phyloP scores from a whole-genome alignment of 2,888 invertebrate genomes.

The Ypsolopha sequella region DNA sequence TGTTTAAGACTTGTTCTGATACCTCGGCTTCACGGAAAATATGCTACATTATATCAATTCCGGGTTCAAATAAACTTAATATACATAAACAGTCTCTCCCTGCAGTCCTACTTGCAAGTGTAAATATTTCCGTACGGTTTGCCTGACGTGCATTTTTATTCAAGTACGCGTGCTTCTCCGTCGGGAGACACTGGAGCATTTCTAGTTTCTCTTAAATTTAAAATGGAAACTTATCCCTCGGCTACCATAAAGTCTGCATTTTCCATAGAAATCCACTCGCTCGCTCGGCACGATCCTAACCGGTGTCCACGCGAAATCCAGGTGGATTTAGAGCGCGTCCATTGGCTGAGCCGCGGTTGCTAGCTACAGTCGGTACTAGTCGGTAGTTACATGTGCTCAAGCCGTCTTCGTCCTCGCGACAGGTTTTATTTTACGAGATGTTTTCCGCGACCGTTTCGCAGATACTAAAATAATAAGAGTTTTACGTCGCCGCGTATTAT shows the following conservation, averaged over 20 bases:
- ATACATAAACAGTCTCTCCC: not conserved
- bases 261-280: slow-evolving; percentile 65
- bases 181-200: slow-evolving; percentile 60
- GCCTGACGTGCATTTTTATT: slow-evolving; percentile 64
- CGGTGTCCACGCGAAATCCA: slow-evolving; percentile 61
- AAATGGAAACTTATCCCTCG: slow-evolving; percentile 68
- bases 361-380: too few relatives aligned
- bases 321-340: slow-evolving; percentile 53
- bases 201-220: slow-evolving; percentile 66
- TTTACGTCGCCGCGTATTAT: slow-evolving; percentile 65
- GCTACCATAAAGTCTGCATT: slow-evolving; percentile 67
- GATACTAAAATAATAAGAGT: slow-evolving; percentile 70
- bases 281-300: slow-evolving; percentile 53
- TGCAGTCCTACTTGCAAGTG: slow-evolving; percentile 15
- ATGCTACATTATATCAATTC: not conserved
- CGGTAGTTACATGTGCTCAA: not conserved
- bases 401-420: slow-evolving; percentile 34
- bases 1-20: not conserved
- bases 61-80: slow-evolving; percentile 2
- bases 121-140: slow-evolving; percentile 52
- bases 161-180: slow-evolving; percentile 31
- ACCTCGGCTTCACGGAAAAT: not conserved
- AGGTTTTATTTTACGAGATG: slow-evolving; percentile 65
- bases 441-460: slow-evolving; percentile 62
- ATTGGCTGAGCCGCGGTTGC: slow-evolving; percentile 30